These are phyloP conservation scores for Macrochelys suwanniensis DNA, from an alignment of 2,797 vertebrate species.

Conservation along the genomic window DNA sequence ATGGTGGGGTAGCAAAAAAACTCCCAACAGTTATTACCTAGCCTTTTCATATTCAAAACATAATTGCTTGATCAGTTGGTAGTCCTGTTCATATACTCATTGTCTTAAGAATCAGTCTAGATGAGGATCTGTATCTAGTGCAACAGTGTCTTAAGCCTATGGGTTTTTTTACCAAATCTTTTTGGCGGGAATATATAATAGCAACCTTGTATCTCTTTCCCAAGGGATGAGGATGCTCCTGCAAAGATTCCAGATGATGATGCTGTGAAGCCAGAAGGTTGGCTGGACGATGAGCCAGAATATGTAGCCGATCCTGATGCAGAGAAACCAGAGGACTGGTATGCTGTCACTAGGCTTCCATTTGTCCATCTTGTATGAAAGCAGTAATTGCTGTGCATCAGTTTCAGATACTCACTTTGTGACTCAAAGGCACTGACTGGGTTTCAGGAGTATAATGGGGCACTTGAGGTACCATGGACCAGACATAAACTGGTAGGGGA, in stretches of 20 bases:
- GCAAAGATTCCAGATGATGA: slow-evolving; percentile 93
- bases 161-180: not conserved
- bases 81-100: not conserved
- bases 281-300: slow-evolving; percentile 95
- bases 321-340: slow-evolving; percentile 98
- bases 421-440: not conserved
- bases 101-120: not conserved
- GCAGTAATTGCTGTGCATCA: not conserved
- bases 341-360: not conserved
- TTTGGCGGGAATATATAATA: fast-evolving
- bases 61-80: not conserved
- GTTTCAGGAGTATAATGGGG: fast-evolving
- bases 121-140: not conserved
- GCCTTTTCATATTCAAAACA: not conserved
- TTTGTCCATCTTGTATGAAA: not conserved
- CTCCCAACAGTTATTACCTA: not conserved
- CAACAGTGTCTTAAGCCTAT: not conserved
- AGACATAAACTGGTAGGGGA: not conserved
- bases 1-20: not conserved
- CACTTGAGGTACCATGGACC: not conserved
- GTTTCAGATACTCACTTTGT: not conserved
- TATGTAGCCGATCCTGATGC: slow-evolving; percentile 95
- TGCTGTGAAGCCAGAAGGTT: slow-evolving; percentile 95
- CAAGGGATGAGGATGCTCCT: slow-evolving; percentile 97
- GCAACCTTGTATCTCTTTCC: not conserved